Base-by-base conservation (phyloP, 1,140 invertebrate species). In the Drosophila rhopaloa region DNA sequence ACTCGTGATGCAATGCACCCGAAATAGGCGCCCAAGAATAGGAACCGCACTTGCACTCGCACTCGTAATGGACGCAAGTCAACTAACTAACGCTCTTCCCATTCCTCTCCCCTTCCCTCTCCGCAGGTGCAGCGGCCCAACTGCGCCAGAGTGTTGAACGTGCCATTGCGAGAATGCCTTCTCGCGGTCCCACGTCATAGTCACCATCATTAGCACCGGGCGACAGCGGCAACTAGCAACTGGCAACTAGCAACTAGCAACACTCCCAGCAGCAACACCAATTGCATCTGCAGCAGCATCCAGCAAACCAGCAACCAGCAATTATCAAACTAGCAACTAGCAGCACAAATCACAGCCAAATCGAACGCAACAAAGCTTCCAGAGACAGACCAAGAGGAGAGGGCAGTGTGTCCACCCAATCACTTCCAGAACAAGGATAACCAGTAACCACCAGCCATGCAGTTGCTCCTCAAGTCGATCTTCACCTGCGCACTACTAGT, bases 281-380 rank as follows among this genome's bases (percentile, higher is more conserved):
- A 35, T 37, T 32, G 14, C 56, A 67, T 44, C 57, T 63, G 40
- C 46, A 70, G 78, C 77, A 79, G 44, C 44, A 46, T 8, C 43
- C 4, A 11, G 16, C 44, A 24, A 24, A 2, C 19, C 11, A 37
- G 29, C n/a, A 35, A 37, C 48, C 9, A 51, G 48, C 48, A 46
- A 48, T 32, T 37, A 27, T 27, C 55, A 56, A 16, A 38, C 6
- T 7, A 8, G 7, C 24, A 63, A 58, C 61, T 35, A 62, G 29
- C 65, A 71, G 79, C 78, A 80, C 60, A 80, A 78, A 71, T 53
- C 73, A 72, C 61, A 79, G 73, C 81, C 81, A 84, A 85, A 78
- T 61, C 37, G 67, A 85, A 85, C 81, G 72, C 81, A 83, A 85
- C 67, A 85, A 84, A 66, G 59, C 81, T 83, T 84, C 81, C 81